Evolutionary conservation across 2,888 invertebrate species (phyloP), one percentile per base, ranked within the genome.

Genomic region (Pollenia griseotomentosa): DNA sequence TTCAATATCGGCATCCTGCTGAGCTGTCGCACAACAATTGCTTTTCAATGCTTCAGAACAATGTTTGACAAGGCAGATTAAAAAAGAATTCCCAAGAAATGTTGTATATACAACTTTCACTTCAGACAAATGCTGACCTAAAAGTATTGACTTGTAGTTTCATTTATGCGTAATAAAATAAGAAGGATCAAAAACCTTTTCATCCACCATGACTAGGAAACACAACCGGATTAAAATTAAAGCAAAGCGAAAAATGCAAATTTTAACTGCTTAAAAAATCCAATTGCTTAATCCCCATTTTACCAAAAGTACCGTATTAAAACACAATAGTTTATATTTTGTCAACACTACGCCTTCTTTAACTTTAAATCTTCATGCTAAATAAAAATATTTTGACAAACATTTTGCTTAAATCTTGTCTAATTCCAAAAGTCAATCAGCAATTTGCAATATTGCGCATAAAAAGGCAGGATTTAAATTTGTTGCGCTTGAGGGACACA

Each of bases 331-430:
- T 86, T 33, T n/a, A 44, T 66, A 61, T 75, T 80, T 80, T 79
- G 86, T 86, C 83, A 86, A 83, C 83, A 86, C 44, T 16, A 75
- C 86, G 79, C 86, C 83, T 63, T 19, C 40, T 71, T 5, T 14
- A 40, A 12, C 33, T 55, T 75, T 2, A 79, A 80, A 68, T 55
- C 9, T 48, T 19, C 11, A 14, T 23, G 74, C 6, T 0, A 14
- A 40, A 12, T 14, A 23, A 46, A 42, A 71, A 78, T 82, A 59
- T 73, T 78, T 73, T 70, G 70, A 48, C 70, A 75, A 48, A 66
- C 7, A 46, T 10, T 61, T 66, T 23, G 5, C 5, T 10, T 2
- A 19, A 23, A 59, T 48, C 14, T 61, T 4, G 14, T 19, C 10
- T 46, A 5, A 9, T 11, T 7, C 23, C n/a, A 12, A n/a, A 9